Conservation (phyloP, 23 tunicate species). For the Corella eumyota region DNA sequence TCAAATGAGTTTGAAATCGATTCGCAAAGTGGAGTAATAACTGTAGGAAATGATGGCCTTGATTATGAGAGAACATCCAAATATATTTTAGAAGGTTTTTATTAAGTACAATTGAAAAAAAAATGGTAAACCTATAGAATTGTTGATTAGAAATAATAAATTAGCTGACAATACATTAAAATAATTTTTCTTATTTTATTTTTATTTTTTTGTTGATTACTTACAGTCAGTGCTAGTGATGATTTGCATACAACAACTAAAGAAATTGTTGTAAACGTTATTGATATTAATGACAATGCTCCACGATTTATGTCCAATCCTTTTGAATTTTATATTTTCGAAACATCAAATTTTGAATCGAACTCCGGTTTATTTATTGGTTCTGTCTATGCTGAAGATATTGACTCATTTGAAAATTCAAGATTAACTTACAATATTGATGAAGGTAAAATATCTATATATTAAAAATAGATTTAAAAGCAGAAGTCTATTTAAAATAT, state of each 20-base stretch:
- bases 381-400: conserved; percentile 14
- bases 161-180: too few relatives aligned
- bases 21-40: conserved; percentile 11
- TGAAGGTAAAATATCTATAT: conserved; percentile 13
- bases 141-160: too few relatives aligned
- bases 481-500: background rate
- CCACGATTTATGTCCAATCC: conserved; percentile 15
- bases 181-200: too few relatives aligned
- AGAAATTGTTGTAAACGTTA: conserved; percentile 10
- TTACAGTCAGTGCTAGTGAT: conserved; percentile 39
- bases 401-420: conserved; percentile 6
- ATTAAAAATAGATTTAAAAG: background rate
- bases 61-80: conserved; percentile 21
- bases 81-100: conserved; percentile 29
- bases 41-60: conserved; percentile 16
- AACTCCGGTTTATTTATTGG: conserved; percentile 32
- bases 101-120: too few relatives aligned
- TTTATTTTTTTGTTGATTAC: too few relatives aligned
- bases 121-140: too few relatives aligned
- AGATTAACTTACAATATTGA: conserved; percentile 15
- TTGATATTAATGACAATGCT: conserved; percentile 46
- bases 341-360: too few relatives aligned
- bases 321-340: conserved; percentile 13
- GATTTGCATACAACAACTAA: conserved; percentile 15
- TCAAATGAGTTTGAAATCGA: conserved; percentile 23